A percentile compares a stretch with the other conserved stretches of the same genome.
Conservation (phyloP, 2,797 vertebrate species). For the Tangara arthus region DNA sequence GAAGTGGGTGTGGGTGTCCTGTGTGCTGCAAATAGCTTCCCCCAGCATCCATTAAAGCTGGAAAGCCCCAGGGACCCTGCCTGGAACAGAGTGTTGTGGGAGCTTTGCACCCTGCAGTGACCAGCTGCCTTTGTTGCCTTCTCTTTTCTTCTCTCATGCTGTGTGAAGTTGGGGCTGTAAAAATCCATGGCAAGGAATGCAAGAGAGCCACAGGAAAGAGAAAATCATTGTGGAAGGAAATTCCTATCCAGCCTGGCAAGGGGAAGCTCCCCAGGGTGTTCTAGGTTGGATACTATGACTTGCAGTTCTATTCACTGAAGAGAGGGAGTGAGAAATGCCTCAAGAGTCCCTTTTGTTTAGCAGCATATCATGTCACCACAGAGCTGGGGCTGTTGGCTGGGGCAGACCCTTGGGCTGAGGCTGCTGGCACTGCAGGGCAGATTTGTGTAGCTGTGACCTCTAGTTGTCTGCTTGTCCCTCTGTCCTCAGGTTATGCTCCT, state of each 20-base stretch:
- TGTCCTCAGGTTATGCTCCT: accelerated
- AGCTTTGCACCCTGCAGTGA: neutral
- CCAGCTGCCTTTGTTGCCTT: neutral
- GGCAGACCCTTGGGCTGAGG: neutral
- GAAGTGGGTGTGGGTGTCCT: neutral
- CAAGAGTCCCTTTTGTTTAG: neutral
- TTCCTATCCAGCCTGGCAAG: neutral
- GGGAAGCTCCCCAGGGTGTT: neutral
- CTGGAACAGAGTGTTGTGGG: neutral
- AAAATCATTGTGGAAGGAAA: neutral
- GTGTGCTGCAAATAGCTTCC: neutral
- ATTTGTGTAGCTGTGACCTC: neutral
- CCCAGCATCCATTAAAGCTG: neutral
- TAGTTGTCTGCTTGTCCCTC: neutral
- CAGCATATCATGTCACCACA: neutral
- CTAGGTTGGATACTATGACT: neutral
- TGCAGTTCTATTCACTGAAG: neutral
- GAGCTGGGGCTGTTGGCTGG: neutral
- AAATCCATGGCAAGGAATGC: neutral
- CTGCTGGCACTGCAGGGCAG: neutral
- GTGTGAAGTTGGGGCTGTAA: neutral
- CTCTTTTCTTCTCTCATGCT: neutral
- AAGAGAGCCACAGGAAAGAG: neutral
- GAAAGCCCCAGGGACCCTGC: neutral
- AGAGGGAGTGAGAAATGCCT: neutral